Base-by-base conservation (phyloP, 2,113 vertebrate genomes). In the Mesocricetus auratus region DNA sequence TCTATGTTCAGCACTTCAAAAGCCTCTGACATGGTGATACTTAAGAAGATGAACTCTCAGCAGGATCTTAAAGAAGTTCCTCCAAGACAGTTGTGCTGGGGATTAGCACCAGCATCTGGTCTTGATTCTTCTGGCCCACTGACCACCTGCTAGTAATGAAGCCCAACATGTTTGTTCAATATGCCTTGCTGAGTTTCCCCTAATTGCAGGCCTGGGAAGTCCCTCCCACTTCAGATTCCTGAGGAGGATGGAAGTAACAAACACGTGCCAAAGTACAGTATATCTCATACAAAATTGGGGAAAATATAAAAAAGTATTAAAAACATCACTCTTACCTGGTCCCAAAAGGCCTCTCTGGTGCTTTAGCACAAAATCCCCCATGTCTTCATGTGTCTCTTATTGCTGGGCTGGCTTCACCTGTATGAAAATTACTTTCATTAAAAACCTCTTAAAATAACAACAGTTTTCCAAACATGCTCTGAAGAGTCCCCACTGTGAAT, bases 351-450 rank as follows among this genome's bases (percentile, higher is more conserved):
- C 71, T 88, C 13, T 68, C 4, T 31, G 62, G 7, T 53, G 3
- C 1, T 81, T 42, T 10, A 7, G 6, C 19, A 0, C 71, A 82
- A n/a, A 6, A 4, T 33, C 4, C 2, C 19, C 3, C 36, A 7
- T 56, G 33, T 3, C 36, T 96, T 87, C 24, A 42, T n/a, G 2
- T 68, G 6, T 73, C 62, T 10, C 33, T 90, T 86, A 62, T 47
- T 62, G 47, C 56, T 74, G 39, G 15, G 39, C 26, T 58, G n/a
- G 19, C 16, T 22, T 50, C 24, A 64, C 7, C 11, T 83, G 1
- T 29, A 0, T 75, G n/a, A 94, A 85, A 29, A 92, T 4, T 16
- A 45, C 33, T 29, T 71, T 92, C n/a, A 85, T 88, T 86, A 74
- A 92, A 39, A 88, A 88, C 53, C 1, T 53, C 19, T 89, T 69